Evolutionary conservation across 2,888 invertebrate genomes (phyloP).

Genomic region (Drosophila picticornis): DNA sequence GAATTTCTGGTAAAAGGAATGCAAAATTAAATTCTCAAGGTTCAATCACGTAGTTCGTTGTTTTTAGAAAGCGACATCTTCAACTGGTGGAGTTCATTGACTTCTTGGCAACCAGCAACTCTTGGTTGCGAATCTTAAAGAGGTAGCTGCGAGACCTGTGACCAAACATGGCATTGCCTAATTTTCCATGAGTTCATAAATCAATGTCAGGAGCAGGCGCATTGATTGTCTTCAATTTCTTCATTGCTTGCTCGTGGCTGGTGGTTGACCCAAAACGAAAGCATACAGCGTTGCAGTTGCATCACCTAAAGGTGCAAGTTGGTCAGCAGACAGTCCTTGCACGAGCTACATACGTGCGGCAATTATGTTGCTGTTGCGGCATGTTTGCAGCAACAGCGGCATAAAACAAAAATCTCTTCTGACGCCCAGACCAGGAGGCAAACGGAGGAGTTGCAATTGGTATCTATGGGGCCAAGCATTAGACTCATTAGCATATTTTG

Average conservation of each 20-base stretch:
- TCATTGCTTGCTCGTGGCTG: constrained; percentile 32
- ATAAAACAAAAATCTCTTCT: constrained; percentile 47
- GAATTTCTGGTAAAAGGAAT: neutral
- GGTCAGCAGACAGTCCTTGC: constrained; percentile 33
- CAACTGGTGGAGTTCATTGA: constrained; percentile 43
- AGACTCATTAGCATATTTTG: constrained; percentile 82
- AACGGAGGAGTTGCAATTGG: constrained; percentile 26
- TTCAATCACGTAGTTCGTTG: neutral
- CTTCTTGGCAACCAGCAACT: constrained; percentile 17
- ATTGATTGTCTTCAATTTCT: constrained; percentile 83
- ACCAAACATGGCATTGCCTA: constrained; percentile 83
- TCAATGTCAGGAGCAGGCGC: constrained; percentile 78
- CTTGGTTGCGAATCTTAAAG: constrained; percentile 30
- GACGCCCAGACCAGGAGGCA: constrained; percentile 25
- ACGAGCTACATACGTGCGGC: constrained; percentile 69
- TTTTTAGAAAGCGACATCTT: constrained; percentile 34
- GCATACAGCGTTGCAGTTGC: constrained; percentile 25
- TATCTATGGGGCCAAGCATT: constrained; percentile 43
- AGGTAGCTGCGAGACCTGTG: constrained; percentile 49
- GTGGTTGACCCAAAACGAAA: constrained; percentile 49
- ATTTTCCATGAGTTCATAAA: constrained; percentile 84
- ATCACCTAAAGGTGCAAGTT: constrained; percentile 51
- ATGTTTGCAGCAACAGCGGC: constrained; percentile 36
- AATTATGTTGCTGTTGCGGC: constrained; percentile 66
- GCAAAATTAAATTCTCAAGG: constrained; percentile 3